Evolutionary conservation across 2,888 invertebrate species (phyloP).

Genomic region (Dugesia japonica): DNA sequence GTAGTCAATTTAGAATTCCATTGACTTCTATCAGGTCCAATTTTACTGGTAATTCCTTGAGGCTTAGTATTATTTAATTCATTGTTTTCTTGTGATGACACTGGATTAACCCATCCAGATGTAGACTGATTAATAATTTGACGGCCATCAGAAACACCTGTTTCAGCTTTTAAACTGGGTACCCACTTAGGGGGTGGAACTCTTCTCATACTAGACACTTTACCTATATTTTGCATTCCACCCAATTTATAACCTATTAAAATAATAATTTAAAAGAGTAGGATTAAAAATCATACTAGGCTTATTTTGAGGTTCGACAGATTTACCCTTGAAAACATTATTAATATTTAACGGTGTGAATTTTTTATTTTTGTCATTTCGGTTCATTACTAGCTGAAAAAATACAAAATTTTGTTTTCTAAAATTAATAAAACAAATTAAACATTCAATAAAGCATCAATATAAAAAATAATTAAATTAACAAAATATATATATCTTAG

Average conservation of each 20-base stretch:
- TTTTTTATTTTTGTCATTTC: constrained; percentile 23
- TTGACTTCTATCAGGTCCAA: neutral
- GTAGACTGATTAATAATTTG: constrained; percentile 29
- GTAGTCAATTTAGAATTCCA: neutral
- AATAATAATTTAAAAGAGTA: too few relatives aligned
- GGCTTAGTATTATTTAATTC: too few relatives aligned
- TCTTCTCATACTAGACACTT: constrained; percentile 22
- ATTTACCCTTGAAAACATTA: constrained; percentile 28
- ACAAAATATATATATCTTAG: neutral
- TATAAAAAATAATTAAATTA: neutral
- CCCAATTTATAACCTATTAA: constrained; percentile 25
- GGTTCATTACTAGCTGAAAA: neutral
- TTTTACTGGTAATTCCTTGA: neutral
- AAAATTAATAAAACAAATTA: too few relatives aligned
- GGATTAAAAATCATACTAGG: constrained; percentile 9
- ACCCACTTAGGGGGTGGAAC: constrained; percentile 34
- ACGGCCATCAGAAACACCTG: constrained; percentile 32
- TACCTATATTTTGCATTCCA: constrained; percentile 34
- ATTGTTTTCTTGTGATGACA: too few relatives aligned
- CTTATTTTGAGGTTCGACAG: constrained; percentile 24
- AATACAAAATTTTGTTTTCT: too few relatives aligned
- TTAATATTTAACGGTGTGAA: constrained; percentile 27
- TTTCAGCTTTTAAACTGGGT: constrained; percentile 35
- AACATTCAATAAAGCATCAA: too few relatives aligned
- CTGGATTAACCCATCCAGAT: constrained; percentile 31